Conservation (phyloP, 2,888 invertebrate species). For the Parnassius mnemosyne region DNA sequence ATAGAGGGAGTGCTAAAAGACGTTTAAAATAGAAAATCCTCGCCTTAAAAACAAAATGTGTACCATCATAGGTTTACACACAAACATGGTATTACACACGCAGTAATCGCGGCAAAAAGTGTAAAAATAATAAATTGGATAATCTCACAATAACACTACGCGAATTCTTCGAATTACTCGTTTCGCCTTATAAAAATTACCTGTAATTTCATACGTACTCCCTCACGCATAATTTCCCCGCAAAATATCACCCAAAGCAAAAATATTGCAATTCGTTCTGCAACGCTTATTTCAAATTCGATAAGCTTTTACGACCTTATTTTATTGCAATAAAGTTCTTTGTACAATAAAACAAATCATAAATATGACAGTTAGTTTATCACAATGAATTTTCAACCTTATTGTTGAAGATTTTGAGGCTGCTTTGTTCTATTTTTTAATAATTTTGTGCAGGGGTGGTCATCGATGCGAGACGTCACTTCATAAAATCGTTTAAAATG, state of each 20-base stretch:
- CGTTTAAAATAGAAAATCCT: too few relatives aligned
- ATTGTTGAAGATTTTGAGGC: not conserved
- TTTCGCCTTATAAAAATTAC: conserved; percentile 25
- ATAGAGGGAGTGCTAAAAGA: too few relatives aligned
- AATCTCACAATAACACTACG: conserved; percentile 15
- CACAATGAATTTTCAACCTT: conserved; percentile 14
- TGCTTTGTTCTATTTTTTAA: not conserved
- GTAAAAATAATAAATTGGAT: conserved; percentile 24
- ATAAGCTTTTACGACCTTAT: conserved; percentile 9
- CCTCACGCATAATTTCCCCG: conserved; percentile 25
- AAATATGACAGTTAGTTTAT: not conserved
- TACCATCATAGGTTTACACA: not conserved
- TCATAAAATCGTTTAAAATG: conserved; percentile 27
- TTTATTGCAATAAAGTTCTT: not conserved
- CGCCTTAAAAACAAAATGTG: too few relatives aligned
- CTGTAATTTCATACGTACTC: conserved; percentile 20
- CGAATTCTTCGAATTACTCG: conserved; percentile 11
- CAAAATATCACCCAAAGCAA: conserved; percentile 28
- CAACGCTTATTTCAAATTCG: conserved; percentile 18
- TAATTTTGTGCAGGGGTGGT: conserved; percentile 20
- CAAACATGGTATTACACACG: conserved; percentile 1
- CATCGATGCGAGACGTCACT: conserved; percentile 26
- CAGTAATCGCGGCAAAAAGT: conserved; percentile 14
- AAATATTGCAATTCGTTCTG: conserved; percentile 27
- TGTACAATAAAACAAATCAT: conserved; percentile 2